A percentile compares a stretch with the other conserved stretches of the same genome.
These are phyloP conservation scores for Coreius guichenoti DNA, from an alignment of 2,797 vertebrate genomes.

Conservation along the genomic window DNA sequence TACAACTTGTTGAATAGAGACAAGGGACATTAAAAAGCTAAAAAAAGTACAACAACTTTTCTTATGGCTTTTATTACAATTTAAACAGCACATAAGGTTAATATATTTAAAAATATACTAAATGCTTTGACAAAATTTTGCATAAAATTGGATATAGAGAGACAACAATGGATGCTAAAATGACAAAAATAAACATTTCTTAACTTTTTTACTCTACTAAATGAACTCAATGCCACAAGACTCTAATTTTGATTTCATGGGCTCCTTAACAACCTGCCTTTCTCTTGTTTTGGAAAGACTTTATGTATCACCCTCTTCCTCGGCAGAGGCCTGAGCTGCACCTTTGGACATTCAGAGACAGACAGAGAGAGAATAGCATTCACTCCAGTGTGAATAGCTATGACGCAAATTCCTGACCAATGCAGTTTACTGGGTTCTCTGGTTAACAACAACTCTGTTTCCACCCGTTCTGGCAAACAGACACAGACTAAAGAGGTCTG, in stretches of 20 bases:
- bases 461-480: constrained; percentile 49
- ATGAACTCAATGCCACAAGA: not conserved
- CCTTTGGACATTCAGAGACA: constrained; percentile 11
- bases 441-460: constrained; percentile 55
- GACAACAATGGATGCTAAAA: not conserved
- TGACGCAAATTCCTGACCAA: constrained; percentile 61
- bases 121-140: not conserved
- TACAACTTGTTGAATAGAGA: not conserved
- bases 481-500: constrained; percentile 66
- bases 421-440: constrained; percentile 43
- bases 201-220: not conserved
- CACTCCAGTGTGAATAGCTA: constrained; percentile 56
- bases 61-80: not conserved
- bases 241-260: not conserved
- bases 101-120: not conserved
- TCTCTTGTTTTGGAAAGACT: constrained; percentile 27
- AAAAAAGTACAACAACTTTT: not conserved
- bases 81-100: not conserved
- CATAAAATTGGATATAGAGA: not conserved
- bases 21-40: not conserved
- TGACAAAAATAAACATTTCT: not conserved
- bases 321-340: constrained; percentile 25
- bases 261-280: not conserved
- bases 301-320: constrained; percentile 12
- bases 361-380: constrained; percentile 49